These are phyloP conservation scores for Uria aalge DNA, from an alignment of 2,113 vertebrate genomes.

Conservation along the genomic window DNA sequence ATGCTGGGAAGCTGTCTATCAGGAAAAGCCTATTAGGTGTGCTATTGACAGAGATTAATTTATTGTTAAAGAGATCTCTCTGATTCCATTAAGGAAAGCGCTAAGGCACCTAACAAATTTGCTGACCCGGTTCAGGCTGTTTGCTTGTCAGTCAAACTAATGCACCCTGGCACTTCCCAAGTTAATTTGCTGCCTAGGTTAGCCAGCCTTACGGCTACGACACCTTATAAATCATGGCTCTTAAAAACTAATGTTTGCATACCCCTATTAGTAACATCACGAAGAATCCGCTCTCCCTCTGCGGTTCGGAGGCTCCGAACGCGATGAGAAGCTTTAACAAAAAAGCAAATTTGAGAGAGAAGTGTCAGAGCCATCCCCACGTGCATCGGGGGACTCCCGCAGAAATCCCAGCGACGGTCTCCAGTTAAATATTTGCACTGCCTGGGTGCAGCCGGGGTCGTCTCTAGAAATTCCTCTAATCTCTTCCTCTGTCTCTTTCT, in stretches of 20 bases:
- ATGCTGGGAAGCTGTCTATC: not conserved
- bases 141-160: not conserved
- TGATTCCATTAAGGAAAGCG: not conserved
- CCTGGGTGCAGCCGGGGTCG: not conserved
- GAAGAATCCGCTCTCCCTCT: fast-evolving
- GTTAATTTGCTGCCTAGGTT: not conserved
- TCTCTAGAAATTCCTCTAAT: not conserved
- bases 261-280: not conserved
- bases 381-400: fast-evolving
- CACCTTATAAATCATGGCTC: not conserved
- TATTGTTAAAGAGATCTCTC: not conserved
- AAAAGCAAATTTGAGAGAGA: not conserved
- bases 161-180: constrained; percentile 1
- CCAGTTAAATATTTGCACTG: not conserved
- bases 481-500: not conserved
- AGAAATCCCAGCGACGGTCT: fast-evolving
- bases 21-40: not conserved
- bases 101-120: not conserved
- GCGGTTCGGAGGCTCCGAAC: fast-evolving
- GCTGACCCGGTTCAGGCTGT: not conserved
- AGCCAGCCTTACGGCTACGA: not conserved
- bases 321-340: not conserved
- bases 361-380: not conserved
- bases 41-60: not conserved
- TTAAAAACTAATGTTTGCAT: not conserved